Evolutionary conservation across 2,888 invertebrate genomes (phyloP), one percentile per base, ranked within the genome.

Genomic region (Morpho achilles): DNA sequence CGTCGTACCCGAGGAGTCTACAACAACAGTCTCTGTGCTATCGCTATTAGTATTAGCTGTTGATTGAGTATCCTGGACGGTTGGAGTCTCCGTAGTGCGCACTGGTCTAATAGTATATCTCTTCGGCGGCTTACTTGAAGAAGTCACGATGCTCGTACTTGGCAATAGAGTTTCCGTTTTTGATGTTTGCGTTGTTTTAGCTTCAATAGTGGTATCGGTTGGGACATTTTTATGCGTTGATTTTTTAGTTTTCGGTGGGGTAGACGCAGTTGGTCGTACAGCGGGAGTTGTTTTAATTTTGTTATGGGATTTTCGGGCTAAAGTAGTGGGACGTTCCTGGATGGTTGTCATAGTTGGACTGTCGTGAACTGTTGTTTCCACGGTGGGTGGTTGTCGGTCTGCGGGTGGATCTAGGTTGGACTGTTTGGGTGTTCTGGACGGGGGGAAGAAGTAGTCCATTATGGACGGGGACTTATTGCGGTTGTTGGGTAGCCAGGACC

Each of bases 101-200:
- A 87, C 79, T 61, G 84, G 86, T 68, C 91, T 86, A 62, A 92
- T 92, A 52, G 92, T 91, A 67, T 92, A 93, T 68, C 89, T 87
- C 69, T 91, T 89, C 59, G 91, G 87, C 50, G 92, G 87, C 58
- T 84, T 80, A 64, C 77, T 77, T 32, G 32, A 32, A 32, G 32
- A 32, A 32, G 32, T 32, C 5, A 32, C 32, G 5, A 32, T 5
- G 32, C 32, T 32, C 32, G 32, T 32, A 32, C 32, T 32, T 32
- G 32, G 32, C 32, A 2, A 32, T 32, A 32, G 5, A 32, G 32
- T 32, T 32, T 32, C 32, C 32, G 32, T 32, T 32, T 79, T 88
- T 43, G 70, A 65, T 10, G 80, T 77, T 69, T 80, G 82, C 32
- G 82, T 84, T 51, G 77, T 78, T 78, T 82, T 86, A 43, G 76